These are phyloP conservation scores for Liasis olivaceus DNA, from an alignment of 2,797 vertebrate genomes.

Conservation along the genomic window DNA sequence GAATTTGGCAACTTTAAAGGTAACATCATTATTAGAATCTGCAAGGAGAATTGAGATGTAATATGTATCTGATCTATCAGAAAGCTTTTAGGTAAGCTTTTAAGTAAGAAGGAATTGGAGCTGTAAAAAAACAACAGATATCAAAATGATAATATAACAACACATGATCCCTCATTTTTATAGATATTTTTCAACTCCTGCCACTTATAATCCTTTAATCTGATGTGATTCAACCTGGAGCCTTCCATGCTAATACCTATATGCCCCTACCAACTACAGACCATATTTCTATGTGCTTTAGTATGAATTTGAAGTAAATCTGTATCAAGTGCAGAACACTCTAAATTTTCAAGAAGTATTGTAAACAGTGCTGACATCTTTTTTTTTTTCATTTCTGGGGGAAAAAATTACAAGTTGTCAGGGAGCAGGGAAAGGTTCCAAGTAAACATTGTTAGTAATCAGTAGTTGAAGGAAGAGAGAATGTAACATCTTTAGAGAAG, in stretches of 20 bases:
- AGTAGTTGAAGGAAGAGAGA: neutral
- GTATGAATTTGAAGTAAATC: neutral
- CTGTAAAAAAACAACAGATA: neutral
- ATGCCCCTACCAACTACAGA: neutral
- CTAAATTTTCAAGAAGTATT: constrained; percentile 2
- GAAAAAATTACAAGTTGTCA: too few species aligned
- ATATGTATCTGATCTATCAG: too few species aligned
- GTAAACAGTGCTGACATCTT: rapidly evolving
- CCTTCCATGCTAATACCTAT: neutral
- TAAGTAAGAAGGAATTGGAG: neutral
- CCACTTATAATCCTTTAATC: neutral
- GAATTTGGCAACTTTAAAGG: too few species aligned
- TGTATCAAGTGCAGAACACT: neutral
- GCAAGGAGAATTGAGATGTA: too few species aligned
- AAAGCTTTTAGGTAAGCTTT: neutral
- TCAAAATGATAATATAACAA: neutral
- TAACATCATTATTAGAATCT: too few species aligned
- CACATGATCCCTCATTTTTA: neutral
- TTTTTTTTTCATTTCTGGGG: too few species aligned
- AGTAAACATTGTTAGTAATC: too few species aligned
- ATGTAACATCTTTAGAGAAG: neutral
- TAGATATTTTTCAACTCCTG: neutral
- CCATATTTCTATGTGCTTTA: neutral
- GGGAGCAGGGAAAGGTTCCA: too few species aligned
- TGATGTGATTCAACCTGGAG: neutral